A percentile compares a stretch with the other conserved stretches of the same genome.
phyloP scores from a whole-genome alignment of 2,113 vertebrate genomes.

The Pseudopipra pipra region DNA sequence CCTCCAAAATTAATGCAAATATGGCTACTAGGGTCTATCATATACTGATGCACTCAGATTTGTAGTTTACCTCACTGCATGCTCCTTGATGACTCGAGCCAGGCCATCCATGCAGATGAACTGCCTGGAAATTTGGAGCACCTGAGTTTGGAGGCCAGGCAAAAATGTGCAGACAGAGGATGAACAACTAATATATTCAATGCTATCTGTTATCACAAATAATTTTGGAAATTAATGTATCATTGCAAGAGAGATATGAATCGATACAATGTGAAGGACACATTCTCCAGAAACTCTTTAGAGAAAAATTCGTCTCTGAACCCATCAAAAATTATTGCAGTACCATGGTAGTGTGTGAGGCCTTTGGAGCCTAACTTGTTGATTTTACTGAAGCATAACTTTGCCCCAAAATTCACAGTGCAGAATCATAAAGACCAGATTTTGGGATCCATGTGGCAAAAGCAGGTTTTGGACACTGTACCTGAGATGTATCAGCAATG shows the following conservation, averaged over 20 bases:
- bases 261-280: neutral
- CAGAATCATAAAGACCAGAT: neutral
- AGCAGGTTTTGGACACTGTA: neutral
- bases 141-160: neutral
- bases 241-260: neutral
- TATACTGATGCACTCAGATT: neutral
- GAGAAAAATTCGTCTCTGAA: neutral
- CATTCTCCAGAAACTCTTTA: neutral
- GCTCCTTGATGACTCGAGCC: neutral
- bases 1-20: neutral
- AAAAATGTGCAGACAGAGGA: neutral
- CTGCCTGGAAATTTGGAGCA: neutral
- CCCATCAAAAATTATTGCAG: neutral
- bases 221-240: neutral
- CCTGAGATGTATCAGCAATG: neutral
- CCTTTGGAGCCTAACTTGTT: neutral
- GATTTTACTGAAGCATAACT: neutral
- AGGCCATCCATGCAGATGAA: neutral
- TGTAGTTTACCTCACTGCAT: neutral
- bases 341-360: neutral
- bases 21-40: neutral
- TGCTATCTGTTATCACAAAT: neutral
- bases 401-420: neutral
- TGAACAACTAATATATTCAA: neutral
- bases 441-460: neutral